These are phyloP conservation scores for Moxostoma hubbsi DNA, from an alignment of 2,797 vertebrate genomes.

Conservation along the genomic window DNA sequence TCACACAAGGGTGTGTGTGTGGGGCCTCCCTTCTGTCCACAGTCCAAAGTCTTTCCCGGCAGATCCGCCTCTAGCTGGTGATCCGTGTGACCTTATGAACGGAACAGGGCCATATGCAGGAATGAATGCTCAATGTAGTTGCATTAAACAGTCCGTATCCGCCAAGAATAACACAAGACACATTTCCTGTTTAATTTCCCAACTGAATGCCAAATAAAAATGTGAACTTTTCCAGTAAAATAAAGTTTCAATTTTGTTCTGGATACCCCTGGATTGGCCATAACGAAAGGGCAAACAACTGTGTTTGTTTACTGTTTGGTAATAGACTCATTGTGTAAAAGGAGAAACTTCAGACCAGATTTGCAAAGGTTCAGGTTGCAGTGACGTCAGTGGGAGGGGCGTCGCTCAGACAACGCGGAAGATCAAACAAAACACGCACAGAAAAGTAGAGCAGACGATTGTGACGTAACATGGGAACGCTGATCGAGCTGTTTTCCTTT, in stretches of 20 bases:
- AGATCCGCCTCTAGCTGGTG: slow-evolving; percentile 71
- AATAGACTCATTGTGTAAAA: background rate
- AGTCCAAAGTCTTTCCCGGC: slow-evolving; percentile 69
- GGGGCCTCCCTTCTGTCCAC: slow-evolving; percentile 47
- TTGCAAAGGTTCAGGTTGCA: slow-evolving; percentile 25
- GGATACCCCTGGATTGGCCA: too few relatives aligned
- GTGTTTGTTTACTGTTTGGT: background rate
- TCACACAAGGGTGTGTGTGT: background rate
- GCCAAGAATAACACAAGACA: background rate
- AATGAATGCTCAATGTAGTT: background rate
- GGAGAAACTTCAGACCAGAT: slow-evolving; percentile 2
- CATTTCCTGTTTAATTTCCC: background rate
- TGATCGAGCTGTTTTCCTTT: slow-evolving; percentile 25
- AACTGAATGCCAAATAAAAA: background rate
- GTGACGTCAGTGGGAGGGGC: slow-evolving; percentile 47
- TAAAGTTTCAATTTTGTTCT: background rate
- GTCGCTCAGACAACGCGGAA: slow-evolving; percentile 70
- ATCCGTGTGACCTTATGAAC: slow-evolving; percentile 53
- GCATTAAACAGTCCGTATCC: background rate
- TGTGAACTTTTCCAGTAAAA: background rate
- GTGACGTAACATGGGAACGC: slow-evolving; percentile 43
- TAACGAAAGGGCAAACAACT: too few relatives aligned
- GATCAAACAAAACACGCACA: slow-evolving; percentile 73
- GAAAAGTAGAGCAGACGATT: slow-evolving; percentile 14
- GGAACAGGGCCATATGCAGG: background rate